Conservation (phyloP, 2,888 invertebrate genomes). For the Girardia tigrina region DNA sequence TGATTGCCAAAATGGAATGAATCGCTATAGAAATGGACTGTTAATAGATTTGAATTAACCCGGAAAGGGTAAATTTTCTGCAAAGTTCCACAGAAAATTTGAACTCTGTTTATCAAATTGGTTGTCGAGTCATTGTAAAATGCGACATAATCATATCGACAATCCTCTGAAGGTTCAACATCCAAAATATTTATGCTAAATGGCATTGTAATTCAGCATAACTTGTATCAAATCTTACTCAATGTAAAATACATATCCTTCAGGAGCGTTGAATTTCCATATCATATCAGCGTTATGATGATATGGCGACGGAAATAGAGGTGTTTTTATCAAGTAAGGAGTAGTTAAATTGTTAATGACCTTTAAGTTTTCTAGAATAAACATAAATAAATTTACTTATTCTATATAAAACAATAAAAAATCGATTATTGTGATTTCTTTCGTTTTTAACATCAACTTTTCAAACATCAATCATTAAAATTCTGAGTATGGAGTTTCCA, state of each 20-base stretch:
- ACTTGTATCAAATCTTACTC: not conserved
- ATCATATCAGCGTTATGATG: conserved; percentile 27
- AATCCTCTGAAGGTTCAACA: not conserved
- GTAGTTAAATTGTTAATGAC: not conserved
- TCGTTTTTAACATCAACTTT: not conserved
- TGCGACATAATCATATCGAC: not conserved
- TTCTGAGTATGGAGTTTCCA: too few species aligned
- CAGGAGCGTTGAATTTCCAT: conserved; percentile 7
- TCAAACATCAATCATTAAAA: too few species aligned
- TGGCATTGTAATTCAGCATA: not conserved
- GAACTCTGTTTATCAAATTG: not conserved
- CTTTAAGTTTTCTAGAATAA: not conserved
- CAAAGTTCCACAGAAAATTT: not conserved
- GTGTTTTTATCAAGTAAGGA: not conserved
- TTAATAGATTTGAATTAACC: not conserved
- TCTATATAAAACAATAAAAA: not conserved
- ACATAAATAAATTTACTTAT: not conserved
- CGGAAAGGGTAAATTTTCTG: not conserved
- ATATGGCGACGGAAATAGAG: conserved; percentile 8
- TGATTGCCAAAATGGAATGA: not conserved
- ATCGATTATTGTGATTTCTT: too few species aligned
- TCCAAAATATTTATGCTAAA: not conserved
- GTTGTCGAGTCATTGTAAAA: not conserved
- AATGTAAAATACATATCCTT: not conserved
- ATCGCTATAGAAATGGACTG: not conserved